phyloP scores from a whole-genome alignment of 2,113 vertebrate genomes.

The Leiothrix lutea region DNA sequence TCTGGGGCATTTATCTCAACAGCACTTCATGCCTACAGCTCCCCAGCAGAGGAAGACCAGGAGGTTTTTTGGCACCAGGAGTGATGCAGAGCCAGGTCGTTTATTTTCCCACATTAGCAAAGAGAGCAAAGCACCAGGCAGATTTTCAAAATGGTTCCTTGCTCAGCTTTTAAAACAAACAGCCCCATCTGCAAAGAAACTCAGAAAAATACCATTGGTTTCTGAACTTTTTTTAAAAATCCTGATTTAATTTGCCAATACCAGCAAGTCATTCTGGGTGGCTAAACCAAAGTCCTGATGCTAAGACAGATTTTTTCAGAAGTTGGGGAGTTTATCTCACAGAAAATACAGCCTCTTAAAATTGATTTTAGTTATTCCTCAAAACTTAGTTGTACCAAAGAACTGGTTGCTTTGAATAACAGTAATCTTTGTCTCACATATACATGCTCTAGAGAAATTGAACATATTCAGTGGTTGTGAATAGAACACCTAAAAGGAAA shows the following conservation, averaged over 20 bases:
- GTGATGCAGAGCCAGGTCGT: neutral
- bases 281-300: neutral
- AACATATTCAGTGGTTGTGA: neutral
- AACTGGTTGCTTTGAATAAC: neutral
- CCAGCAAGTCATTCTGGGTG: neutral
- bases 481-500: neutral
- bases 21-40: neutral
- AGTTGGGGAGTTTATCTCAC: neutral
- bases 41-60: neutral
- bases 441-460: neutral
- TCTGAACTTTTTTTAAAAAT: neutral
- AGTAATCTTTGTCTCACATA: neutral
- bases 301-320: neutral
- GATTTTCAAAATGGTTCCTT: neutral
- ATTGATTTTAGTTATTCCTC: neutral
- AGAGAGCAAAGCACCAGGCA: neutral
- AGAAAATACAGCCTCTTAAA: neutral
- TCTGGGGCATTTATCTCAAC: constrained; percentile 36
- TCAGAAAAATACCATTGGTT: neutral
- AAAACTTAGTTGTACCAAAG: neutral
- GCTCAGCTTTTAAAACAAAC: neutral
- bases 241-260: neutral
- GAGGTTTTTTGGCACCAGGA: neutral
- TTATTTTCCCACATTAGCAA: neutral
- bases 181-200: neutral